These are phyloP conservation scores for Oophaga sylvatica DNA, from an alignment of 2,797 vertebrate genomes.

Conservation along the genomic window DNA sequence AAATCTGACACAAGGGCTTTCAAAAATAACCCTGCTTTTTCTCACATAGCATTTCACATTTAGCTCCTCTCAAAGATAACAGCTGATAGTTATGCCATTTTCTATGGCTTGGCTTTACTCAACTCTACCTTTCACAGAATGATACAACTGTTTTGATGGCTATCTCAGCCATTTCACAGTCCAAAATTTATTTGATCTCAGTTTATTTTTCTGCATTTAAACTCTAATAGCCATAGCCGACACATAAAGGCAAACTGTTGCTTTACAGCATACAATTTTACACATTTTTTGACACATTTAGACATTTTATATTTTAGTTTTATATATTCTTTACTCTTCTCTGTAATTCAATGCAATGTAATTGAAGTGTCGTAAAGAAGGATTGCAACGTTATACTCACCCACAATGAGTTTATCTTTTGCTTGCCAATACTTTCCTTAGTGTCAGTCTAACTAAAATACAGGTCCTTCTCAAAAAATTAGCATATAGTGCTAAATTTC, in stretches of 20 bases:
- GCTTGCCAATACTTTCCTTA: background rate
- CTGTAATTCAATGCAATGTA: background rate
- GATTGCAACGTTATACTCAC: background rate
- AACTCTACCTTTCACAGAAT: background rate
- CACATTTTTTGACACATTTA: background rate
- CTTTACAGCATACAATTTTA: background rate
- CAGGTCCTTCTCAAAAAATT: too few relatives aligned
- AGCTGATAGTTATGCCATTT: constrained; percentile 9
- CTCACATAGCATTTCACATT: constrained; percentile 9
- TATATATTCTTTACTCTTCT: background rate
- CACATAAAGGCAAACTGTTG: background rate
- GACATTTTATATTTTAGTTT: too few relatives aligned
- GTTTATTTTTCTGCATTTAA: constrained; percentile 10
- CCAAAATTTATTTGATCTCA: constrained; percentile 14
- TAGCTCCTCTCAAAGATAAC: background rate
- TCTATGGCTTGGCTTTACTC: background rate
- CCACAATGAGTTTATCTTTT: background rate
- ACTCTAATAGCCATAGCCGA: background rate
- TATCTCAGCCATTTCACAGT: constrained; percentile 3
- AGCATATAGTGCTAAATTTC: too few relatives aligned
- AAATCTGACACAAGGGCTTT: constrained; percentile 24
- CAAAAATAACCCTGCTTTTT: constrained; percentile 16
- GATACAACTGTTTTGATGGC: constrained; percentile 4
- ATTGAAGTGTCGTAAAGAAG: background rate
- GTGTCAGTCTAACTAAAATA: background rate